Percentiles rank a stretch among this genome's conserved stretches.
Evolutionary conservation across 2,113 vertebrate genomes (phyloP).

Genomic region (Ploceus nigricollis): DNA sequence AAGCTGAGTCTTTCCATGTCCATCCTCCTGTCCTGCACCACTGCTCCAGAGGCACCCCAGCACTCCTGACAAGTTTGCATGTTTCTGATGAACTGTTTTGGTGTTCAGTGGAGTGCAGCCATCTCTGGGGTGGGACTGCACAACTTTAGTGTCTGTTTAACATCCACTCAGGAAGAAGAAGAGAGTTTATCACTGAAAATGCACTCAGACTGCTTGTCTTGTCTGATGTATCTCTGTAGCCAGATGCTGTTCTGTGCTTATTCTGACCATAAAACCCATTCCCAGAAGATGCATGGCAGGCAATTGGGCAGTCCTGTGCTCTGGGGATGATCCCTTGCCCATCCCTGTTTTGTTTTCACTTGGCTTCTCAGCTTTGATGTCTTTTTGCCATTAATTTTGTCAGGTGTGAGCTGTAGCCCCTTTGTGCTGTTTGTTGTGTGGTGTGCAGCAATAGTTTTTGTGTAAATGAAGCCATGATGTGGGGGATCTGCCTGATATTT

Average conservation of each 20-base stretch:
- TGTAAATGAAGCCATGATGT: neutral
- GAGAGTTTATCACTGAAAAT: neutral
- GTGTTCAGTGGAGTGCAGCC: neutral
- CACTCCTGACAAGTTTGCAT: neutral
- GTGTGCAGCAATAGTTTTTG: neutral
- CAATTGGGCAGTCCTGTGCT: neutral
- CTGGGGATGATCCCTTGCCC: neutral
- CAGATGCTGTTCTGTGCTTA: neutral
- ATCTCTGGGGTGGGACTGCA: neutral
- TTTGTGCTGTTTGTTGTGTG: neutral
- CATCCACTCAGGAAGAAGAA: neutral
- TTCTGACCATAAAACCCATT: neutral
- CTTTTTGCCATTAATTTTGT: neutral
- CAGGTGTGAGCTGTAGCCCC: neutral
- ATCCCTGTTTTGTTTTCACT: neutral
- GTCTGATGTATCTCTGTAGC: neutral
- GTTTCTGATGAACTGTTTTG: neutral
- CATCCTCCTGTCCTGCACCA: neutral
- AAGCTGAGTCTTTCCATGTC: neutral
- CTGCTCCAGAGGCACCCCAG: neutral
- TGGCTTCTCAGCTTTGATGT: neutral
- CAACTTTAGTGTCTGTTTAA: neutral
- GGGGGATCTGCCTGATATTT: neutral
- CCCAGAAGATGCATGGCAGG: neutral
- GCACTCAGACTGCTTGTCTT: neutral